A percentile compares a stretch with the other conserved stretches of the same genome.
phyloP scores from a whole-genome alignment of 2,888 invertebrate species.

The Rhagophthalmus giganteus region DNA sequence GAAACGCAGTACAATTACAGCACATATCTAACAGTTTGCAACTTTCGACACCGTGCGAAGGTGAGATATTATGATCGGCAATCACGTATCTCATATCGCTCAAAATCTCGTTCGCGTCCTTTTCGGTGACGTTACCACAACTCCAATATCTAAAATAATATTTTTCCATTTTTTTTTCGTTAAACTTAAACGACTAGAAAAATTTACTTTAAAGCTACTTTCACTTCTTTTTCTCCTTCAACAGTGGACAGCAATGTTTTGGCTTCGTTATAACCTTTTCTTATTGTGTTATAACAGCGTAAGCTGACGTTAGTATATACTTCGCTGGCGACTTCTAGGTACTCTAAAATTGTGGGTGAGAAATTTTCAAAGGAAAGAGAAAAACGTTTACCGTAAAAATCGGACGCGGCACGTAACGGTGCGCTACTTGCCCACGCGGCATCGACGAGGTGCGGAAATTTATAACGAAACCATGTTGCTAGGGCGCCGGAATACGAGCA shows the following conservation, averaged over 20 bases:
- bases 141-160: constrained; percentile 53
- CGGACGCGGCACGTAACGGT: constrained; percentile 61
- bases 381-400: constrained; percentile 58
- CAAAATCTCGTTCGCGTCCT: constrained; percentile 17
- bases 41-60: constrained; percentile 14
- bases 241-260: constrained; percentile 45
- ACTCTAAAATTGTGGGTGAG: constrained; percentile 54
- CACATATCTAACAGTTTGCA: constrained; percentile 12
- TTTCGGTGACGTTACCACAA: constrained; percentile 42
- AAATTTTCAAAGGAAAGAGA: not conserved
- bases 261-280: constrained; percentile 51
- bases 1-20: constrained; percentile 1
- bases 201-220: constrained; percentile 56
- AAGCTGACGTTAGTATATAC: constrained; percentile 52
- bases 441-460: constrained; percentile 63
- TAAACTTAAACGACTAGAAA: too few species aligned
- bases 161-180: too few species aligned
- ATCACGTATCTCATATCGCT: constrained; percentile 18
- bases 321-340: constrained; percentile 58
- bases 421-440: constrained; percentile 65
- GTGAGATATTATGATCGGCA: constrained; percentile 20
- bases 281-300: constrained; percentile 54
- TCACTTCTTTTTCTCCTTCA: constrained; percentile 49
- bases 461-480: constrained; percentile 63
- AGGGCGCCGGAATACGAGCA: constrained; percentile 64